Evolutionary conservation across 2,797 vertebrate genomes (phyloP), one percentile per base, ranked within the genome.

Genomic region (Limnodromus scolopaceus): DNA sequence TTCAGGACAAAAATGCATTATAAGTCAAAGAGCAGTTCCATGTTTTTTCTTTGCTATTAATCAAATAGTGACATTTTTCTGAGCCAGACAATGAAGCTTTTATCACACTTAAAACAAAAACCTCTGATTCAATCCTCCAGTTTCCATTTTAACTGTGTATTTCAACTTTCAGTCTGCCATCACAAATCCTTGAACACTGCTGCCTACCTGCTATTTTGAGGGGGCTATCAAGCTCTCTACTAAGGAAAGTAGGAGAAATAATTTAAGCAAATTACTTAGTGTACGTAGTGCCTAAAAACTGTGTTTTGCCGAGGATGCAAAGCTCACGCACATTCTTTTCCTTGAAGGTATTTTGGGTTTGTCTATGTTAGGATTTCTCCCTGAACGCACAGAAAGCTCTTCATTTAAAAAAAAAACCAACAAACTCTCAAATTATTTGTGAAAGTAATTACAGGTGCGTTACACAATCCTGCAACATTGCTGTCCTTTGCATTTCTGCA

Each of bases 41-140:
- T n/a, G 34, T 8, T 66, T 79, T 84, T 66, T 48, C 32, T 89
- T 69, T 6, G 28, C 30, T 57, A 18, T 39, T 54, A 86, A 77
- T 39, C 75, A 92, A 84, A 90, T 17, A 84, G 49, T 23, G 63
- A 27, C 3, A 43, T 6, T 45, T 41, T 60, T 9, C 60, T 49
- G 14, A 93, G 81, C 38, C 79, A 86, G 51, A 89, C 53, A 89
- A 74, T n/a, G 58, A 79, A 87, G 45, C 41, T 93, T 94, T 93
- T 84, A 48, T 76, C 66, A 70, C 28, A 74, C 34, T 80, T 84
- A 77, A 87, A 63, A 3, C 9, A 68, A 78, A 77, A 13, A 2
- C 15, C 58, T 89, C 41, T 66, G 70, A 91, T 82, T 83, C 75
- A 74, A 11, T 53, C 55, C 60, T 77, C 60, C 23, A 36, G 48